phyloP scores from a whole-genome alignment of 2,888 invertebrate genomes.

The Sarcophaga subvicina region DNA sequence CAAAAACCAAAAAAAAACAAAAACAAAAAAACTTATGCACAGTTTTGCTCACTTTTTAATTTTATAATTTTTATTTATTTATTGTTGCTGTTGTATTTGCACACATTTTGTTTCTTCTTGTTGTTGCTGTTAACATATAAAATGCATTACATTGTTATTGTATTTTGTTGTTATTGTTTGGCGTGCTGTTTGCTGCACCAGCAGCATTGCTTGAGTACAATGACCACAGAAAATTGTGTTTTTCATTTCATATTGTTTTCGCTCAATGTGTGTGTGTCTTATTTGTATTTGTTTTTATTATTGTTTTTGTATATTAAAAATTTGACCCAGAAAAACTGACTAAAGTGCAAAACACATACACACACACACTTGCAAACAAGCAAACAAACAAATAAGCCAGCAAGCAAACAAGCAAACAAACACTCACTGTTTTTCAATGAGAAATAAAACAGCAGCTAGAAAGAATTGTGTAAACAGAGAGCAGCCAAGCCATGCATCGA shows the following conservation, averaged over 20 bases:
- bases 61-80: neutral
- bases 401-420: neutral
- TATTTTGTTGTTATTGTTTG: slow-evolving; percentile 39
- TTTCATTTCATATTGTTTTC: slow-evolving; percentile 58
- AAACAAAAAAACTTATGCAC: too few species aligned
- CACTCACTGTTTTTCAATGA: neutral
- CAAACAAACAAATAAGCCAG: neutral
- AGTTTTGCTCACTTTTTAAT: neutral
- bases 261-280: slow-evolving; percentile 39
- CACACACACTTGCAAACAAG: slow-evolving; percentile 2
- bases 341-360: slow-evolving; percentile 65
- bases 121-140: neutral
- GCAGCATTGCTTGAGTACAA: slow-evolving; percentile 67
- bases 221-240: slow-evolving; percentile 60
- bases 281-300: slow-evolving; percentile 40
- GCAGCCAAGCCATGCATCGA: neutral
- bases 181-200: slow-evolving; percentile 64
- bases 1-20: too few species aligned
- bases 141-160: slow-evolving; percentile 1
- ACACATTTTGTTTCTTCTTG: neutral
- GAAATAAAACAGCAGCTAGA: slow-evolving; percentile 1
- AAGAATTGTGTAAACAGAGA: slow-evolving; percentile 33
- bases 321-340: slow-evolving; percentile 73
- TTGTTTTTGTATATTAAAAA: slow-evolving; percentile 60
- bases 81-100: neutral